phyloP scores from a whole-genome alignment of 2,888 invertebrate species.

The Ormyrus nitidulus region DNA sequence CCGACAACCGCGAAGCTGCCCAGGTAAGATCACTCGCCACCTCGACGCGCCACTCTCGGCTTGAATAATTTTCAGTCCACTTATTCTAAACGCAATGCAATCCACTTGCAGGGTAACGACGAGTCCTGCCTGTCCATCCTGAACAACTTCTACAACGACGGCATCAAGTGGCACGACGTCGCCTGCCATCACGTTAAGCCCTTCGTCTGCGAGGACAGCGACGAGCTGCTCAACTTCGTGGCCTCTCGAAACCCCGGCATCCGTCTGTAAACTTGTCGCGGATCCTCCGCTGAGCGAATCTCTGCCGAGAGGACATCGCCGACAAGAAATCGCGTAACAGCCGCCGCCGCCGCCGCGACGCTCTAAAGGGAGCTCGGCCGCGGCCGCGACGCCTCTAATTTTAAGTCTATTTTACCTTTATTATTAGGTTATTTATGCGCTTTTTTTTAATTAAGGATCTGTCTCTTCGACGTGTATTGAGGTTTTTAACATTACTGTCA shows the following conservation, averaged over 20 bases:
- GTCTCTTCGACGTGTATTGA: constrained; percentile 16
- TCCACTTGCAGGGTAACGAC: constrained; percentile 84
- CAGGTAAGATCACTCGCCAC: constrained; percentile 78
- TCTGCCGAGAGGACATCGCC: neutral
- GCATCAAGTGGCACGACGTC: constrained; percentile 92
- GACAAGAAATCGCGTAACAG: too few species aligned
- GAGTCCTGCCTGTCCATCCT: constrained; percentile 92
- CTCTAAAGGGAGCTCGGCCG: neutral
- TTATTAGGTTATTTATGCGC: constrained; percentile 50
- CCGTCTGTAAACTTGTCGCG: constrained; percentile 80
- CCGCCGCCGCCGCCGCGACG: constrained; percentile 4
- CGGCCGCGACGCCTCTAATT: neutral
- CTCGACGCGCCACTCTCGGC: neutral
- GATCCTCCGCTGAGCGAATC: too few species aligned
- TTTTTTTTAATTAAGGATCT: constrained; percentile 39
- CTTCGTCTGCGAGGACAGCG: constrained; percentile 93
- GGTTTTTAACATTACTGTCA: constrained; percentile 5
- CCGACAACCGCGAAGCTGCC: constrained; percentile 93
- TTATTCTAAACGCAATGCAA: neutral
- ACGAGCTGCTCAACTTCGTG: constrained; percentile 92
- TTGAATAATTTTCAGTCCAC: neutral
- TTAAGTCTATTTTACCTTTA: constrained; percentile 16
- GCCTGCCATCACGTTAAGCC: constrained; percentile 93
- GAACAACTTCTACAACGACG: constrained; percentile 95
- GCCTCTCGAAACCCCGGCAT: constrained; percentile 91